These are phyloP conservation scores for Ectemnius cavifrons DNA, from an alignment of 2,888 invertebrate species.

Conservation along the genomic window DNA sequence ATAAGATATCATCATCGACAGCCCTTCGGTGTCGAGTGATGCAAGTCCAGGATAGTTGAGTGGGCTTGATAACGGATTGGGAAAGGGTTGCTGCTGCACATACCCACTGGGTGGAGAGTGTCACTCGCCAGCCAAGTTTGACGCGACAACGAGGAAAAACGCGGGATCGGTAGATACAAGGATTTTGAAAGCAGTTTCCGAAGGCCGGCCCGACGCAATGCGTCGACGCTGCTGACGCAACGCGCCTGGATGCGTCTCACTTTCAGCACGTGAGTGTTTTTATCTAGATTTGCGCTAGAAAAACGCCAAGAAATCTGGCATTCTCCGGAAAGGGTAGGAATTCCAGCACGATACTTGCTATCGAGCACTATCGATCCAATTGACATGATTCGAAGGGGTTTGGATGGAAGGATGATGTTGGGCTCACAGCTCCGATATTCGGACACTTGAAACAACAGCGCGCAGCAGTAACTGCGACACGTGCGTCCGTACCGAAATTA, in stretches of 20 bases:
- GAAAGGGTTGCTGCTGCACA: too few relatives aligned
- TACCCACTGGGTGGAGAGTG: too few relatives aligned
- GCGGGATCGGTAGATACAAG: slow-evolving; percentile 68
- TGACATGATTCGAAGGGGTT: slow-evolving; percentile 50
- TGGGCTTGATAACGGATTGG: too few relatives aligned
- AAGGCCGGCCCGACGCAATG: slow-evolving; percentile 78
- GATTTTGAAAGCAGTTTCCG: slow-evolving; percentile 76
- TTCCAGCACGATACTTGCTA: background rate
- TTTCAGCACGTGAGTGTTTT: slow-evolving; percentile 83
- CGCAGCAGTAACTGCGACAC: too few relatives aligned
- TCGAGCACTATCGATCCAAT: background rate
- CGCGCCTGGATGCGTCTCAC: slow-evolving; percentile 85
- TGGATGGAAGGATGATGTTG: slow-evolving; percentile 41
- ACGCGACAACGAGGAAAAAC: too few relatives aligned
- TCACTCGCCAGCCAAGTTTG: too few relatives aligned
- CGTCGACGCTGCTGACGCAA: slow-evolving; percentile 79
- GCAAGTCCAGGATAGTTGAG: too few relatives aligned
- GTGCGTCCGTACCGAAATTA: too few relatives aligned
- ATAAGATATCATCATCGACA: slow-evolving; percentile 33
- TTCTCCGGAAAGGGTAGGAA: too few relatives aligned
- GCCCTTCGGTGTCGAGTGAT: too few relatives aligned
- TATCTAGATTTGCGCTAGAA: slow-evolving; percentile 14
- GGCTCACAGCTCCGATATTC: slow-evolving; percentile 53
- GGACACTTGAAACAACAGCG: slow-evolving; percentile 17
- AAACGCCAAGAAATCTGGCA: background rate